These are phyloP conservation scores for Mionectes olivaceus DNA, from an alignment of 2,797 vertebrate genomes.

Conservation along the genomic window DNA sequence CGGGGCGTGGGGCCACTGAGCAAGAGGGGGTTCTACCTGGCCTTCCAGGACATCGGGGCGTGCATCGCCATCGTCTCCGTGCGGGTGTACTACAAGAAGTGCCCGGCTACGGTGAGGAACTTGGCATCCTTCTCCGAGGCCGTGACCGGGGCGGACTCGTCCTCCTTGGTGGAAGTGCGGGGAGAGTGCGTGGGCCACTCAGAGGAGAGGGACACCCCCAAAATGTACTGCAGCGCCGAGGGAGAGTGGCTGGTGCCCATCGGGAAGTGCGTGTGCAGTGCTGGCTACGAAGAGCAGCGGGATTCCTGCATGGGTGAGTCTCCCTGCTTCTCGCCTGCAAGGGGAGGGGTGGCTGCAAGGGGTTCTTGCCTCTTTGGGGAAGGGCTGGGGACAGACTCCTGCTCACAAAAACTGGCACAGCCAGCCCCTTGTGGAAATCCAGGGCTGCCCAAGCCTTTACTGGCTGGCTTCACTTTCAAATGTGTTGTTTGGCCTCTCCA, in stretches of 20 bases:
- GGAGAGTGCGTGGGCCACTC: conserved; percentile 94
- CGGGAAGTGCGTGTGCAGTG: conserved; percentile 93
- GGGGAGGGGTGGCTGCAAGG: neutral
- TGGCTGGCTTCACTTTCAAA: neutral
- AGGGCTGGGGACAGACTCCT: neutral
- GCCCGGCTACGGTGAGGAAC: conserved; percentile 89
- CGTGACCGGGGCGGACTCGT: conserved; percentile 94
- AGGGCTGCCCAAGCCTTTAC: neutral
- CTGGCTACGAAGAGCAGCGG: conserved; percentile 90
- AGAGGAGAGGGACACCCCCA: conserved; percentile 94
- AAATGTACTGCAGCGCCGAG: conserved; percentile 99
- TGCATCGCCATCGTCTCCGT: conserved; percentile 95
- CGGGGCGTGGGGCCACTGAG: conserved; percentile 90
- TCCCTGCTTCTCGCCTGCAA: neutral
- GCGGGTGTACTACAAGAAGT: conserved; percentile 95
- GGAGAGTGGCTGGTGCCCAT: conserved; percentile 98
- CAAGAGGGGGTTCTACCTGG: conserved; percentile 93
- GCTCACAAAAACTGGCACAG: neutral
- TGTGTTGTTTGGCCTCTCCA: neutral
- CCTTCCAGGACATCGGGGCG: conserved; percentile 96
- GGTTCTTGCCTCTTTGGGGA: neutral
- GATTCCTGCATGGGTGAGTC: conserved; percentile 93
- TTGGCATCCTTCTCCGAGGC: conserved; percentile 94
- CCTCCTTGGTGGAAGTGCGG: conserved; percentile 94
- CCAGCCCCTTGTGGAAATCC: neutral